Conservation (phyloP, 2,797 vertebrate genomes). For the Phalloptychus januarius region DNA sequence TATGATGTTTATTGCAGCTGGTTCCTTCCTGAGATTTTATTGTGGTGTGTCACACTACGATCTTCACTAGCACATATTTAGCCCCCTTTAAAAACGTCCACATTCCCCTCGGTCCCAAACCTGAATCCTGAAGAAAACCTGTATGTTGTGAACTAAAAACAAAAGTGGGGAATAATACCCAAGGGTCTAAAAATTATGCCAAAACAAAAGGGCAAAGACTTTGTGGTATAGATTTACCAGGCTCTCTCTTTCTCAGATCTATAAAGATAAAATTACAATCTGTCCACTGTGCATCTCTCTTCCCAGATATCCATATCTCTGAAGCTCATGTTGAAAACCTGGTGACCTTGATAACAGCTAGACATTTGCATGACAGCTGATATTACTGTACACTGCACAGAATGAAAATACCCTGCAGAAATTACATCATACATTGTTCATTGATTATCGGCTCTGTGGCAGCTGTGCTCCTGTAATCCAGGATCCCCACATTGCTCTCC, state of each 20-base stretch:
- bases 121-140: background rate
- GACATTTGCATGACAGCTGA: slow-evolving; percentile 55
- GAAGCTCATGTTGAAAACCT: slow-evolving; percentile 6
- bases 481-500: slow-evolving; percentile 56
- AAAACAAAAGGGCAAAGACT: background rate
- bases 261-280: slow-evolving; percentile 1
- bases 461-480: slow-evolving; percentile 71
- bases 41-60: too few relatives aligned
- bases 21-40: too few relatives aligned
- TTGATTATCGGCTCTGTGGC: slow-evolving; percentile 58
- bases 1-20: too few relatives aligned
- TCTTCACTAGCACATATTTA: too few relatives aligned
- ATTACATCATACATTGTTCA: slow-evolving; percentile 74
- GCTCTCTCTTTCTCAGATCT: background rate
- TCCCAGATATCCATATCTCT: slow-evolving; percentile 22
- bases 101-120: background rate
- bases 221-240: background rate
- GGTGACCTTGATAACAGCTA: slow-evolving; percentile 44
- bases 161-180: background rate
- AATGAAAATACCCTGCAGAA: slow-evolving; percentile 45
- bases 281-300: background rate
- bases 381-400: slow-evolving; percentile 28
- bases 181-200: background rate
- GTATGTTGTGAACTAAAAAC: background rate
- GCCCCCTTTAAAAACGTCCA: too few relatives aligned